phyloP scores from a whole-genome alignment of 2,888 invertebrate genomes.

The Mimumesa dahlbomi region DNA sequence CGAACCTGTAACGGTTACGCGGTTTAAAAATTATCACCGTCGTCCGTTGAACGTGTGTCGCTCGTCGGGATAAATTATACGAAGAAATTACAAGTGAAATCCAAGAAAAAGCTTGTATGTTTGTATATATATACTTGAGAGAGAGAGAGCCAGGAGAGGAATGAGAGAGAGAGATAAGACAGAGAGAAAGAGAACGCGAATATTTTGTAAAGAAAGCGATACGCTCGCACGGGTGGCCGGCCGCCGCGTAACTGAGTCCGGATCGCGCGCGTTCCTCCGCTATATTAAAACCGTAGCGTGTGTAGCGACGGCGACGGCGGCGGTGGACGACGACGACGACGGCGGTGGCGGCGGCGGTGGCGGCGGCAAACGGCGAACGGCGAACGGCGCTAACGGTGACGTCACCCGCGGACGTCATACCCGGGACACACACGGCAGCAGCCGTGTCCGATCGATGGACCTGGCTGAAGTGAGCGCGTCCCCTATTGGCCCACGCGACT shows the following conservation, averaged over 20 bases:
- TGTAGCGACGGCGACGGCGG: constrained; percentile 72
- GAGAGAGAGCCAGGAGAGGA: background rate
- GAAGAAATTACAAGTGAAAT: no score
- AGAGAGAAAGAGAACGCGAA: constrained; percentile 39
- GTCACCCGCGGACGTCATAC: constrained; percentile 74
- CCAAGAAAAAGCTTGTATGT: background rate
- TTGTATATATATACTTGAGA: background rate
- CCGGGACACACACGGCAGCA: constrained; percentile 65
- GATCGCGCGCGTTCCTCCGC: constrained; percentile 76
- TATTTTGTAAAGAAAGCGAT: constrained; percentile 49
- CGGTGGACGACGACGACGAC: constrained; percentile 13
- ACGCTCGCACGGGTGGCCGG: constrained; percentile 76
- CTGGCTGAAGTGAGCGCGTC: constrained; percentile 52
- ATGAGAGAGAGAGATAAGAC: constrained; percentile 17
- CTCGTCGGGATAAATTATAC: no score
- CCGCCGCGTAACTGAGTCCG: constrained; percentile 79
- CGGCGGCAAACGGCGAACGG: constrained; percentile 63
- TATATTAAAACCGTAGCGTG: constrained; percentile 80
- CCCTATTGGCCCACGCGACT: constrained; percentile 69
- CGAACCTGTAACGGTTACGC: no score
- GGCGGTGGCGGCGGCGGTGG: constrained; percentile 14
- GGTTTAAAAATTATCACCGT: no score
- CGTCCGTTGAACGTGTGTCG: no score
- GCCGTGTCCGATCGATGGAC: constrained; percentile 70
- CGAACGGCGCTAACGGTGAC: constrained; percentile 76